Base-by-base conservation (phyloP, 2,888 invertebrate species). In the Amphipoea lucens region DNA sequence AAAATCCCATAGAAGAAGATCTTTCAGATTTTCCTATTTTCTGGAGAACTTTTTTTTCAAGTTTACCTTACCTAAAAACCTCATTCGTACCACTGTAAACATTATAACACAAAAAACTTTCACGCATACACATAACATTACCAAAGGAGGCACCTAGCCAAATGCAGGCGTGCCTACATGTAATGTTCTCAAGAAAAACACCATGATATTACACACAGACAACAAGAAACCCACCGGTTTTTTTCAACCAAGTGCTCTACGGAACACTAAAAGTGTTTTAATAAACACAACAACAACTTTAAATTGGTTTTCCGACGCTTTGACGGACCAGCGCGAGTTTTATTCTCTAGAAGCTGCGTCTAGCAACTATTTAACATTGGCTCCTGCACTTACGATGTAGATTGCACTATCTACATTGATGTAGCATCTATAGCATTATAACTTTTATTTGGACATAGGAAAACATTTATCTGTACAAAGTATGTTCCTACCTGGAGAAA, bases 221-320 rank as follows among this genome's bases (percentile, higher is more conserved):
- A 57, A 11, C 14, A 54, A 79, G 40, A 60, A 54, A 57, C 54
- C 51, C 23, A 60, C 17, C 40, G 40, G 66, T 69, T 70, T 62
- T 68, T 71, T 48, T 40, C 54, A 45, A 5, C 62, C 29, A 51
- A 81, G 42, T 75, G 70, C 57, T 11, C 51, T 12, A 57, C 74
- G 78, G 78, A 82, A 78, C 83, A 76, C 76, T 86, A 78, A 88
- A 87, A 85, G 80, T 80, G 76, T 86, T 85, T 87, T 86, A 78
- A 80, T 78, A 88, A 87, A 83, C 76, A 88, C 73, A 45, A 76
- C 76, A 86, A 86, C 86, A 87, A 87, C 74, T 87, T 87, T 85
- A 86, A 87, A 87, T 87, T 88, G 86, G 83, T 88, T 88, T 86
- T 73, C 83, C 80, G 67, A 68, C 78, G 86, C 88, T 86, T 87